Conservation (phyloP, 1,140 invertebrate genomes). For the Drosophila ficusphila region DNA sequence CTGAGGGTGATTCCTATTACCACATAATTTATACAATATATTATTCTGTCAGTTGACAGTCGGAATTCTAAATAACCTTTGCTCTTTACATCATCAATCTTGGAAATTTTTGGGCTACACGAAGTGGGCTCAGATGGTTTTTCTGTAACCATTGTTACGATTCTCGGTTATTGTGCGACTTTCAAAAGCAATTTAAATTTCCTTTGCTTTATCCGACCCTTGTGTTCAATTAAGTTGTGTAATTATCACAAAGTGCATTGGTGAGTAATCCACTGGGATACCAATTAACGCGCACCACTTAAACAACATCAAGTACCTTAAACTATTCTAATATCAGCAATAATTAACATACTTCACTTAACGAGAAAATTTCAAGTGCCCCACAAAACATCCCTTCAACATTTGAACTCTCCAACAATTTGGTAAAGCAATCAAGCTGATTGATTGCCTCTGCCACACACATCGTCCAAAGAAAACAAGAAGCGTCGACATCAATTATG, state of each 20-base stretch:
- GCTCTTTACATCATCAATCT: slow-evolving; percentile 44
- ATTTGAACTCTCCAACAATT: slow-evolving; percentile 9
- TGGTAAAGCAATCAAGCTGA: slow-evolving; percentile 59
- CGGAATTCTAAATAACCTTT: slow-evolving; percentile 42
- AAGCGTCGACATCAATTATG: slow-evolving; percentile 56
- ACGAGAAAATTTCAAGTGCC: slow-evolving; percentile 34
- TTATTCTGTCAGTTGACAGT: neutral
- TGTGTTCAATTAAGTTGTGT: slow-evolving; percentile 1
- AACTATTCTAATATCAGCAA: slow-evolving; percentile 29
- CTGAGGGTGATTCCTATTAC: neutral
- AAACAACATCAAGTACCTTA: neutral
- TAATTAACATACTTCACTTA: slow-evolving; percentile 36
- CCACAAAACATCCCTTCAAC: neutral
- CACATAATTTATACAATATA: slow-evolving; percentile 17
- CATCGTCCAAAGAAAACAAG: slow-evolving; percentile 1
- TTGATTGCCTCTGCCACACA: slow-evolving; percentile 54
- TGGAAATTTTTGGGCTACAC: neutral
- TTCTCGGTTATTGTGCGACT: neutral
- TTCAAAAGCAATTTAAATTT: neutral
- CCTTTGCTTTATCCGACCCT: neutral
- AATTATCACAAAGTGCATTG: neutral
- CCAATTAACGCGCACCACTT: slow-evolving; percentile 9
- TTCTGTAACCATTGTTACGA: neutral
- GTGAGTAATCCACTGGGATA: neutral
- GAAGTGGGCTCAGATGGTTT: slow-evolving; percentile 10